These are phyloP conservation scores for Scaptomyza caliginosa DNA, from an alignment of 2,888 invertebrate genomes.

Conservation along the genomic window DNA sequence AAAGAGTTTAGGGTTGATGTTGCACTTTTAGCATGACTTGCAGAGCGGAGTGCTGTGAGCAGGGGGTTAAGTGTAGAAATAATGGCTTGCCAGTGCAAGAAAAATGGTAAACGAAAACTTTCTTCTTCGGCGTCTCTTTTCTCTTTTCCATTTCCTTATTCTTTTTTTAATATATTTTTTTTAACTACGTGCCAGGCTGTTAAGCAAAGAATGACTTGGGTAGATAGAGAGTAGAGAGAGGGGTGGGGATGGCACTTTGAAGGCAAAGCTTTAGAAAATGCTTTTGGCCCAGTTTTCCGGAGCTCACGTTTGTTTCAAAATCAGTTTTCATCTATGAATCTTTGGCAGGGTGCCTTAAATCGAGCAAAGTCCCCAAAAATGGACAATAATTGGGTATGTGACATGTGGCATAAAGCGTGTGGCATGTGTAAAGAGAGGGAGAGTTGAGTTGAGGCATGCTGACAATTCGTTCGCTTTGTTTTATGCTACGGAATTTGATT, in stretches of 20 bases:
- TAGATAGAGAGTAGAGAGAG: neutral
- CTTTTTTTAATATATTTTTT: conserved; percentile 7
- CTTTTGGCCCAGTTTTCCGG: conserved; percentile 71
- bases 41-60: neutral
- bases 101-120: conserved; percentile 74
- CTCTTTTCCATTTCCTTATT: neutral
- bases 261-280: conserved; percentile 50
- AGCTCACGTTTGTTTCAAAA: conserved; percentile 33
- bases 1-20: conserved; percentile 58
- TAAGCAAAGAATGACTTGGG: neutral
- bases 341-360: conserved; percentile 20
- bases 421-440: neutral
- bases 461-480: conserved; percentile 68
- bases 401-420: conserved; percentile 18
- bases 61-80: conserved; percentile 60
- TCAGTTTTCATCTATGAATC: conserved; percentile 42
- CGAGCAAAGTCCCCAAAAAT: conserved; percentile 27
- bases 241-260: neutral
- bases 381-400: conserved; percentile 27
- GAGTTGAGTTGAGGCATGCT: conserved; percentile 48
- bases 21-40: conserved; percentile 57
- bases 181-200: conserved; percentile 62
- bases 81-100: conserved; percentile 71
- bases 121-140: neutral
- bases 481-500: conserved; percentile 70